Evolutionary conservation across 2,113 vertebrate species (phyloP).

Genomic region (Turnix velox): DNA sequence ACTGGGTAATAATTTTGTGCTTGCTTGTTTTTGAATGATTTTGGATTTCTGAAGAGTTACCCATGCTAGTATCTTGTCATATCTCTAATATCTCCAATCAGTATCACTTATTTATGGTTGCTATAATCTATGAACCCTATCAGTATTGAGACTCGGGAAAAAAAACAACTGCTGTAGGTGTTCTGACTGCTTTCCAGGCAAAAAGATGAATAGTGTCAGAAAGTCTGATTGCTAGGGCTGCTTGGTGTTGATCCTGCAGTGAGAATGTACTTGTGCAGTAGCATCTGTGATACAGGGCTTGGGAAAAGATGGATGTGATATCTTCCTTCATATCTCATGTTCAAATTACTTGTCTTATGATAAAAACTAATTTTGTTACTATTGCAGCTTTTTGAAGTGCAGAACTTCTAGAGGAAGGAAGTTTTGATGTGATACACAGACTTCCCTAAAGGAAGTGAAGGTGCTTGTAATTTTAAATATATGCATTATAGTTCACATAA

Average conservation of each 20-base stretch:
- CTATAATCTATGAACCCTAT: background rate
- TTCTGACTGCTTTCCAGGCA: background rate
- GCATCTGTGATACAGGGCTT: background rate
- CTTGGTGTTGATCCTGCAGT: rapidly evolving
- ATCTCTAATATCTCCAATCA: background rate
- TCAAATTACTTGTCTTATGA: background rate
- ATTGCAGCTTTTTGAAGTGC: background rate
- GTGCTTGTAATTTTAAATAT: background rate
- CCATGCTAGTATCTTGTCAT: background rate
- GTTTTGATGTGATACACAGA: background rate
- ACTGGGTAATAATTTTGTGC: background rate
- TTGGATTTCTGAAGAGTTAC: background rate
- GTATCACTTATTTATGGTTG: background rate
- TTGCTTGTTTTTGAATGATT: background rate
- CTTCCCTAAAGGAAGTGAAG: background rate
- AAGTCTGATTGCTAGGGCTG: background rate
- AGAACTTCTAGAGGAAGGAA: background rate
- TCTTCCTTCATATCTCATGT: background rate
- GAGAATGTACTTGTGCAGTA: background rate
- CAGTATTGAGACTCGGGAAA: background rate
- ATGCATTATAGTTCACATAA: background rate
- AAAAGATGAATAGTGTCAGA: background rate
- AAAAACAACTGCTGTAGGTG: background rate
- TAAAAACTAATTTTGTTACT: background rate
- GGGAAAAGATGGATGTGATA: background rate